Conservation (phyloP, 2,797 vertebrate genomes). For the Sylvilagus floridanus region DNA sequence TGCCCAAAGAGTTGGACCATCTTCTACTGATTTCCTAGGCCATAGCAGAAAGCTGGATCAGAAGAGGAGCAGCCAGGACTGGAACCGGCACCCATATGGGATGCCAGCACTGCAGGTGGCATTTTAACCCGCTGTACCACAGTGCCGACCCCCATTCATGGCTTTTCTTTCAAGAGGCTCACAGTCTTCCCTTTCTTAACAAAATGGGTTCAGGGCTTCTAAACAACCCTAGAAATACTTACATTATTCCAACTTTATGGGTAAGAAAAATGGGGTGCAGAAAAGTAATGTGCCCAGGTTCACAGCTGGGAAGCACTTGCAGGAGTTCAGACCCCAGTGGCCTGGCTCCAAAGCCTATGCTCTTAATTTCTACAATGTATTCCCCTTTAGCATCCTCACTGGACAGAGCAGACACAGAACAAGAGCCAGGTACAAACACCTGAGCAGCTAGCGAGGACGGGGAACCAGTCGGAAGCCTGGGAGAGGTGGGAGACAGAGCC, state of each 20-base stretch:
- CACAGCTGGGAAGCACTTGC: not conserved
- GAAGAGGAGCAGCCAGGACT: no score
- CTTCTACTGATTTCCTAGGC: no score
- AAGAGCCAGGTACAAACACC: not conserved
- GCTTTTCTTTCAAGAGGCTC: not conserved
- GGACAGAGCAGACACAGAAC: not conserved
- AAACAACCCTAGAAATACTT: not conserved
- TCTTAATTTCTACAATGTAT: not conserved
- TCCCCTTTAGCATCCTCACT: not conserved
- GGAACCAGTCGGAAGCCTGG: not conserved
- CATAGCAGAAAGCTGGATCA: no score
- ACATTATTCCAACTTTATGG: not conserved
- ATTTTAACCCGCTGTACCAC: no score
- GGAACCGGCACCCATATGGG: no score
- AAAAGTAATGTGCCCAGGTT: not conserved
- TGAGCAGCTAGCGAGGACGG: not conserved
- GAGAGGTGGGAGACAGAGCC: not conserved
- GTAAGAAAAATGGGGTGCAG: not conserved
- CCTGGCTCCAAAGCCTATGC: not conserved
- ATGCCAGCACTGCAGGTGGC: no score
- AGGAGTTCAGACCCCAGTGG: not conserved
- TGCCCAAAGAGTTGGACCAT: no score
- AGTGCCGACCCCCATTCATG: no score
- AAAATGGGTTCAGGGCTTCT: not conserved
- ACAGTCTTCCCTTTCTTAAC: not conserved